Evolutionary conservation across 2,113 vertebrate genomes (phyloP).

Genomic region (Lampris incognitus): DNA sequence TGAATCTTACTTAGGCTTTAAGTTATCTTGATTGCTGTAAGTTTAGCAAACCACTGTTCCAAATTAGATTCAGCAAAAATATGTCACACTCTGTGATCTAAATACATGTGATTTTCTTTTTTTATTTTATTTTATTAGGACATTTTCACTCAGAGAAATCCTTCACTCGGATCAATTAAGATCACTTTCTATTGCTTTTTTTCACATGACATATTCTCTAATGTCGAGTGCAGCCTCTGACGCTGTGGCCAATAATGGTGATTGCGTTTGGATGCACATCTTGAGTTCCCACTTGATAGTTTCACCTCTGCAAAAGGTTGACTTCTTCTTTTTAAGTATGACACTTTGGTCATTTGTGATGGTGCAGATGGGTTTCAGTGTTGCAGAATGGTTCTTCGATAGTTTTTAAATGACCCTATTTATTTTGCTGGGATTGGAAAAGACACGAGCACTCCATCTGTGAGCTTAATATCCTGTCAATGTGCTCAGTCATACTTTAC

Average conservation of each 20-base stretch:
- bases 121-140: neutral
- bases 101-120: too few relatives aligned
- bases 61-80: too few relatives aligned
- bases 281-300: conserved; percentile 2
- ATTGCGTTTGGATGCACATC: neutral
- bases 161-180: neutral
- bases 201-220: neutral
- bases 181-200: neutral
- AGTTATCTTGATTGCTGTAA: too few relatives aligned
- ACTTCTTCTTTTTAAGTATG: conserved; percentile 7
- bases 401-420: conserved; percentile 27
- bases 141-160: neutral
- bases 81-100: neutral
- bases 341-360: neutral
- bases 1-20: too few relatives aligned
- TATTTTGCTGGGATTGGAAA: conserved; percentile 18
- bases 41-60: too few relatives aligned
- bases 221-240: neutral
- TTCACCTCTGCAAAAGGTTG: neutral
- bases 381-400: neutral
- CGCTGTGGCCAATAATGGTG: neutral
- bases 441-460: conserved; percentile 33
- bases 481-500: conserved; percentile 36
- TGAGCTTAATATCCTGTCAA: conserved; percentile 40
- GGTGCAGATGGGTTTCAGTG: neutral